Percentiles rank a stretch among this genome's conserved stretches.
phyloP scores from a whole-genome alignment of 92 coral and sea anemone species.

The Virgularia gustaviana region DNA sequence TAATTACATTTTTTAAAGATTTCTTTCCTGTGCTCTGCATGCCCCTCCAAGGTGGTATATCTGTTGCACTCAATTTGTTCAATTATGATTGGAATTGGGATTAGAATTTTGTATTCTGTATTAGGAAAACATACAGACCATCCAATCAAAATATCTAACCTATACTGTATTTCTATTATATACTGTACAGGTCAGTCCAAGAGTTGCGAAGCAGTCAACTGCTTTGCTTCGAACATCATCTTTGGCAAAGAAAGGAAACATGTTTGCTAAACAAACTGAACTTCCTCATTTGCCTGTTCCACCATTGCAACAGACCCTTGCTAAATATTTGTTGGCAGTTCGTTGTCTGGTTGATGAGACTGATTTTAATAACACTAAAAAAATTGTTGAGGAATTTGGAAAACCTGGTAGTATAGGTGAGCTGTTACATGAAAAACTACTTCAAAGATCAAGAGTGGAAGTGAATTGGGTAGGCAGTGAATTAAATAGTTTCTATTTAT shows the following conservation, averaged over 20 bases:
- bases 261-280: conserved; percentile 72
- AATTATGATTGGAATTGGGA: background rate
- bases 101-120: background rate
- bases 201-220: conserved; percentile 9
- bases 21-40: no score
- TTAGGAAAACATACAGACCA: no score
- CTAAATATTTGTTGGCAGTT: conserved; percentile 74
- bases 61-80: background rate
- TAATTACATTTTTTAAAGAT: no score
- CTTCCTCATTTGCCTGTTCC: conserved; percentile 93
- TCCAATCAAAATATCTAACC: background rate
- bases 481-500: no score
- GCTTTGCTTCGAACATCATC: conserved; percentile 46
- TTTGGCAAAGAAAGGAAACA: conserved; percentile 66
- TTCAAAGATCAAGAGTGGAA: conserved; percentile 64
- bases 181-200: conserved; percentile 9
- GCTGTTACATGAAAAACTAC: conserved; percentile 65
- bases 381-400: conserved; percentile 72
- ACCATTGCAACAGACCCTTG: conserved; percentile 81
- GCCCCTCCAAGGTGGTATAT: no score
- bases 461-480: conserved; percentile 76
- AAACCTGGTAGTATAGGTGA: conserved; percentile 86
- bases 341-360: conserved; percentile 76
- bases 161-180: background rate
- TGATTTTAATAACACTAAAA: conserved; percentile 67